Conservation (phyloP, 1,140 invertebrate species). For the Melipona quadrifasciata region DNA sequence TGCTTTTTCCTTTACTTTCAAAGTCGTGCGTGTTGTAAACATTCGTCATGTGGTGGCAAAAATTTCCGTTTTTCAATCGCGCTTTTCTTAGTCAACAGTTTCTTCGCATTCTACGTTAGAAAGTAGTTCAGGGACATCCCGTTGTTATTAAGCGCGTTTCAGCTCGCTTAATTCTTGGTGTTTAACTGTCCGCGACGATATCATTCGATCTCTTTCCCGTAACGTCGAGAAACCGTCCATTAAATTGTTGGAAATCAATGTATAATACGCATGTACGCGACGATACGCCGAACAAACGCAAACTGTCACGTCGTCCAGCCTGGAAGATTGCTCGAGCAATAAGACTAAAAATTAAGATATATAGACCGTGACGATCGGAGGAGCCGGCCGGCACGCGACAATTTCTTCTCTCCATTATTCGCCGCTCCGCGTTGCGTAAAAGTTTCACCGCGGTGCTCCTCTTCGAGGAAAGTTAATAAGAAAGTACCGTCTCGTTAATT, state of each 20-base stretch:
- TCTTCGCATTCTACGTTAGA: constrained; percentile 3
- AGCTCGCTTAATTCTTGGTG: background rate
- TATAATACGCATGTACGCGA: background rate
- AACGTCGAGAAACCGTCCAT: background rate
- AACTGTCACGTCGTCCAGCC: background rate
- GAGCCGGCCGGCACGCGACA: constrained; percentile 43
- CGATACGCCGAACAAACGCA: background rate
- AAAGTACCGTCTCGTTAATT: constrained; percentile 50
- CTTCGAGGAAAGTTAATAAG: constrained; percentile 53
- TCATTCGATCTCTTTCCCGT: constrained; percentile 29
- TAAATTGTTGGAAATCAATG: background rate
- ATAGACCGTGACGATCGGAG: constrained; percentile 41
- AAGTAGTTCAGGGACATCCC: constrained; percentile 49
- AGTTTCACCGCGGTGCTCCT: constrained; percentile 44
- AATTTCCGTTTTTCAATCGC: background rate
- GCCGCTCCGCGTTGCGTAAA: background rate
- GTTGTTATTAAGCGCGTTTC: background rate
- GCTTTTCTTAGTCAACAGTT: background rate
- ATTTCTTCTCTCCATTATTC: constrained; percentile 43
- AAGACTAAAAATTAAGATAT: constrained; percentile 26
- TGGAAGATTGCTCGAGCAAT: background rate
- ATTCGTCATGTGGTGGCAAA: background rate
- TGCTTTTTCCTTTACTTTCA: background rate
- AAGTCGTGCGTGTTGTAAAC: background rate
- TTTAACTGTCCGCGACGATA: constrained; percentile 23